These are phyloP conservation scores for Glossophaga mutica DNA, from an alignment of 2,797 vertebrate species.

Conservation along the genomic window DNA sequence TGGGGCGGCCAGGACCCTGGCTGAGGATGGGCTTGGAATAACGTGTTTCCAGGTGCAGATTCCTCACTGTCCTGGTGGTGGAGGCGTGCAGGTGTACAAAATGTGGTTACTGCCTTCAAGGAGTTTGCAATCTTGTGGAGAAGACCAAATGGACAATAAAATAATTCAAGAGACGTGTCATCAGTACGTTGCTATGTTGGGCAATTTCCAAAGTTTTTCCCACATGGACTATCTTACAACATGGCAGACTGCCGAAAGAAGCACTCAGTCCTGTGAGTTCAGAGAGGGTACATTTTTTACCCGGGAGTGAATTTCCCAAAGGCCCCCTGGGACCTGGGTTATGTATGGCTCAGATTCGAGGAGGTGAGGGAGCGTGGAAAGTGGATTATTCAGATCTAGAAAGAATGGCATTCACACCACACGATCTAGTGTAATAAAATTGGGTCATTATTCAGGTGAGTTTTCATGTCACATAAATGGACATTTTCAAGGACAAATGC, in stretches of 20 bases:
- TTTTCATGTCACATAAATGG: neutral
- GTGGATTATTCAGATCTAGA: neutral
- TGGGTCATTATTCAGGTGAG: neutral
- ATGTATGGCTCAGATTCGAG: neutral
- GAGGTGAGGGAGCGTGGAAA: accelerated
- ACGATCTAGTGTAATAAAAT: neutral
- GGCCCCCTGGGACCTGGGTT: neutral
- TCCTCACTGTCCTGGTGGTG: too few species aligned
- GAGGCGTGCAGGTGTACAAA: neutral
- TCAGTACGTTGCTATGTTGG: neutral
- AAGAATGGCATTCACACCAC: neutral
- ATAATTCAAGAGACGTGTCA: neutral
- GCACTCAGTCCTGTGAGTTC: neutral
- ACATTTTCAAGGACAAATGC: neutral
- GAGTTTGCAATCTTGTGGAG: neutral
- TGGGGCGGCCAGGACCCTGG: neutral
- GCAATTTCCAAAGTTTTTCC: neutral
- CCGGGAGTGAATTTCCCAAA: neutral
- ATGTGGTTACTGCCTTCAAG: neutral
- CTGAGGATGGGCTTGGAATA: neutral
- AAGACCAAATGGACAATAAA: neutral
- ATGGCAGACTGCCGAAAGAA: neutral
- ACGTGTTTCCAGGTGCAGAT: neutral
- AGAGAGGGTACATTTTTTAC: neutral
- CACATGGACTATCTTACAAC: neutral